Evolutionary conservation across 2,888 invertebrate species (phyloP).

Genomic region (Steinernema hermaphroditum): DNA sequence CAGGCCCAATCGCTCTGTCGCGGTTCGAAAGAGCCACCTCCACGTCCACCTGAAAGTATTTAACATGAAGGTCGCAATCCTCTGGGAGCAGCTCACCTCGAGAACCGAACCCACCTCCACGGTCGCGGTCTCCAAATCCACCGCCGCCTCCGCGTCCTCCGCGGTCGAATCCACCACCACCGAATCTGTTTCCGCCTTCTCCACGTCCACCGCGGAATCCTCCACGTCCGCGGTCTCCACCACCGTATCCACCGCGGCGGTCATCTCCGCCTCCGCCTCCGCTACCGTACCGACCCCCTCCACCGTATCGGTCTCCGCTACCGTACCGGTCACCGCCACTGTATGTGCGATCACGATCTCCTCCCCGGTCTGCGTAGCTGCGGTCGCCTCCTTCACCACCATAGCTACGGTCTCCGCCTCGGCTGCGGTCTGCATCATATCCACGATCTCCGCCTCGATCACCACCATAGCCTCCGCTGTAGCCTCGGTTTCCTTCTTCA

Average conservation of each 20-base stretch:
- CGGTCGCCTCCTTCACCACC: conserved; percentile 43
- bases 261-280: conserved; percentile 23
- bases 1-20: conserved; percentile 62
- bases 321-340: conserved; percentile 16
- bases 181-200: conserved; percentile 29
- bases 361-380: conserved; percentile 30
- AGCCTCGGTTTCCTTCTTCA: conserved; percentile 33
- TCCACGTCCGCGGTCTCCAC: conserved; percentile 37
- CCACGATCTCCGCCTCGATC: conserved; percentile 69
- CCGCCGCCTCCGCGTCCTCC: conserved; percentile 37
- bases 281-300: conserved; percentile 34
- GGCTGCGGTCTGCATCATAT: conserved; percentile 68
- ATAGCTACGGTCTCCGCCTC: conserved; percentile 55
- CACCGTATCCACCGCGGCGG: conserved; percentile 27
- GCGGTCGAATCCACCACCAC: conserved; percentile 38
- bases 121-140: conserved; percentile 14
- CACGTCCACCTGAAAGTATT: conserved; percentile 32
- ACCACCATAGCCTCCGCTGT: conserved; percentile 70
- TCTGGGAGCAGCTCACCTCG: background rate
- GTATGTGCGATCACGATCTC: background rate
- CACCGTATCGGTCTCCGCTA: conserved; percentile 9
- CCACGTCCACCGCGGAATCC: conserved; percentile 30
- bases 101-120: background rate
- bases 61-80: background rate
- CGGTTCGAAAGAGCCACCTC: conserved; percentile 50